Conservation (phyloP, 2,113 vertebrate genomes). For the Ceyx cyanopectus region DNA sequence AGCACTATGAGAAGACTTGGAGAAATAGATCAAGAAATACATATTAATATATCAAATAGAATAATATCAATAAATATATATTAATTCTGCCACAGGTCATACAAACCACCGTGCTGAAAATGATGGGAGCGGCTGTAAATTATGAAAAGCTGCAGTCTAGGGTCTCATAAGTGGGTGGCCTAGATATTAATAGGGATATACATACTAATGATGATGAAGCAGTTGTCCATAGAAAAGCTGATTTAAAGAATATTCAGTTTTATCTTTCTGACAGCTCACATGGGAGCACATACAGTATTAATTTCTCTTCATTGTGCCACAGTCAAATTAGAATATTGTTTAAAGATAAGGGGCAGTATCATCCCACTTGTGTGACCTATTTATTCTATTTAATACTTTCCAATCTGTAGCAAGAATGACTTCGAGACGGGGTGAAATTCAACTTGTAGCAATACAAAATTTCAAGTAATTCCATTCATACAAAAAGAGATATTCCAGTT, state of each 20-base stretch:
- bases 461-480: neutral
- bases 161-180: slow-evolving; percentile 62
- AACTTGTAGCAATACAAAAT: neutral
- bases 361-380: slow-evolving; percentile 71
- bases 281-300: slow-evolving; percentile 63
- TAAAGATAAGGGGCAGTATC: slow-evolving; percentile 78
- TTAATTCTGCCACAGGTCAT: slow-evolving; percentile 24
- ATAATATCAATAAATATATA: neutral
- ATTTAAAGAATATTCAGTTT: slow-evolving; percentile 74
- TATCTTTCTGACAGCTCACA: slow-evolving; percentile 79
- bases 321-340: slow-evolving; percentile 78
- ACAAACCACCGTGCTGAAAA: slow-evolving; percentile 26
- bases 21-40: neutral
- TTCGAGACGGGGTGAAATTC: slow-evolving; percentile 26
- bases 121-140: slow-evolving; percentile 33
- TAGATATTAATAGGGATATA: slow-evolving; percentile 80
- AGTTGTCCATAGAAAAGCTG: slow-evolving; percentile 79
- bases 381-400: slow-evolving; percentile 73
- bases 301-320: slow-evolving; percentile 36
- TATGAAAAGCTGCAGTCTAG: slow-evolving; percentile 54
- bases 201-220: slow-evolving; percentile 82
- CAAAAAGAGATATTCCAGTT: neutral
- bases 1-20: neutral
- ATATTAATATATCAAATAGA: too few species aligned
- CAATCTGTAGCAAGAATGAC: slow-evolving; percentile 43